These are phyloP conservation scores for Hololepta plana DNA, from an alignment of 2,888 invertebrate species.

Conservation along the genomic window DNA sequence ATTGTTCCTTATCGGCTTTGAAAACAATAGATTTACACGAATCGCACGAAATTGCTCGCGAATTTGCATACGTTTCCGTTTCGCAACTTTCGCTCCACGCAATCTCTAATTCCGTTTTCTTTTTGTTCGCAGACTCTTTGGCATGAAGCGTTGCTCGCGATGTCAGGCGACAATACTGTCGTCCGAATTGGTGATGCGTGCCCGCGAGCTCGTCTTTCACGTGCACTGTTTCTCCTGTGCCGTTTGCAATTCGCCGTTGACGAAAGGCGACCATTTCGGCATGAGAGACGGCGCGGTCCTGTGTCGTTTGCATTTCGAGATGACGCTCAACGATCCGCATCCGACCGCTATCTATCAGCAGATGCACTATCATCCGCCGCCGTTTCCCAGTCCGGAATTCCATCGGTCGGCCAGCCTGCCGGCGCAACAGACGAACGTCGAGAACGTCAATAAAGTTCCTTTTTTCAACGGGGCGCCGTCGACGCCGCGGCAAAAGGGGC, in stretches of 20 bases:
- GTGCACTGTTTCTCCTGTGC: conserved; percentile 89
- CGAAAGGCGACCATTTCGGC: conserved; percentile 90
- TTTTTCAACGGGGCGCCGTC: conserved; percentile 44
- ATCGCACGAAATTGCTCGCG: too few relatives aligned
- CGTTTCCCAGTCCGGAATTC: conserved; percentile 34
- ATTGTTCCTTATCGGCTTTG: background rate
- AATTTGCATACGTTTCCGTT: too few relatives aligned
- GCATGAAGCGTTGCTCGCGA: conserved; percentile 72
- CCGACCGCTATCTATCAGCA: conserved; percentile 24
- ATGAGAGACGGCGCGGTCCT: conserved; percentile 76
- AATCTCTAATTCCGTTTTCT: conserved; percentile 11
- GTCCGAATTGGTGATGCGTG: conserved; percentile 88
- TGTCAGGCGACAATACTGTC: conserved; percentile 79
- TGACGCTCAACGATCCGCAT: conserved; percentile 23
- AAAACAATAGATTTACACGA: conserved; percentile 1
- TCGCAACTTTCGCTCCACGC: conserved; percentile 1
- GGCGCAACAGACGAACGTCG: conserved; percentile 17
- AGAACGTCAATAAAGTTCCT: conserved; percentile 20
- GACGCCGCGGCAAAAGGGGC: conserved; percentile 73
- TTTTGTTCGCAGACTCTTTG: conserved; percentile 69
- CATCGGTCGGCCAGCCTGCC: conserved; percentile 28
- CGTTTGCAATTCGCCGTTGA: conserved; percentile 68
- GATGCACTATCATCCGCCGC: conserved; percentile 13
- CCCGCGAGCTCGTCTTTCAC: conserved; percentile 83
- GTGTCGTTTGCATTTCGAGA: conserved; percentile 60